Base-by-base conservation (phyloP, 2,113 vertebrate species). In the Ploceus nigricollis region DNA sequence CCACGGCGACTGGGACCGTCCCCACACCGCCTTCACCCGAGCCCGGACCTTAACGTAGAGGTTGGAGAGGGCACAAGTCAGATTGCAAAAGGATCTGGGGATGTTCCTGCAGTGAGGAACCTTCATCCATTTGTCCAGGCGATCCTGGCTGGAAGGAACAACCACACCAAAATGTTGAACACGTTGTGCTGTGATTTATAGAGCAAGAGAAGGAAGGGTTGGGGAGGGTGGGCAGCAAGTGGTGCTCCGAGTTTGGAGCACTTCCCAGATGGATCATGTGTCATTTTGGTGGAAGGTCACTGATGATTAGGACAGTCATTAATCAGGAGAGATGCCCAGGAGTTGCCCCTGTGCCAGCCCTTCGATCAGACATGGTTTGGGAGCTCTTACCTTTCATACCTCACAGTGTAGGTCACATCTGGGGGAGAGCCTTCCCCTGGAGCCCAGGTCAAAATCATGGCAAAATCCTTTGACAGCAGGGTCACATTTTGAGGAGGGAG, bases 51-150 rank as follows among this genome's bases (percentile, higher is more conserved):
- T 93, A 9, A 91, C 77, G 42, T 84, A 96, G 7, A 93, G 18
- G n/a, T 92, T 95, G 40, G 93, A 91, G 44, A 97, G 16, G 73
- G 92, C 93, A 68, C 98, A 98, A 5, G 97, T 98, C 75, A 98
- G 76, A 3, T 97, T 79, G 81, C 98, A 98, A 1, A 44, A 81
- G 57, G 95, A 72, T 9, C 82, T 91, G 28, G 16, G 12, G 69
- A 88, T 97, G 20, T 94, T 89, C 5, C n/a, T 65, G 65, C 98
- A 98, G 0, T 50, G 42, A 11, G 61, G 31, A 82, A 98, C 95
- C 35, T 87, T 96, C 5, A 24, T 51, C 98, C 98, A 98, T 16
- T 30, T 72, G 24, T 3, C 10, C 21, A 6, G 35, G 19, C 14
- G 79, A 9, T 56, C 19, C 39, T 40, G 37, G 42, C 98, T 98